Evolutionary conservation across 2,797 vertebrate species (phyloP).

Genomic region (Crax fasciolata): DNA sequence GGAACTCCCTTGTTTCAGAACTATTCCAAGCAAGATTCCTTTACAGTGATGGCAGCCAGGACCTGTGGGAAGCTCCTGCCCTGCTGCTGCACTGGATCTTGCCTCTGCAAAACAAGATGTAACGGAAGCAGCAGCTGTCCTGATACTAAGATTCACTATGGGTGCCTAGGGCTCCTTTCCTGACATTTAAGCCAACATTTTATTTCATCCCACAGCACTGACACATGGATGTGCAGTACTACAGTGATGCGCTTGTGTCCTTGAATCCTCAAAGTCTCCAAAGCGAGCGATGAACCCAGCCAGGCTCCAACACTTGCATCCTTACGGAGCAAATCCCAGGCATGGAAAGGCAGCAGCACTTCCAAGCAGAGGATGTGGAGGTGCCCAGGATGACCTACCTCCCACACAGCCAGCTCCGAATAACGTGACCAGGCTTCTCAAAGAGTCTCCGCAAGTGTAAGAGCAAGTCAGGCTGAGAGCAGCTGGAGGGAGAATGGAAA

Average conservation of each 20-base stretch:
- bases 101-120: neutral
- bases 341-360: neutral
- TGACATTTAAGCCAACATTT: neutral
- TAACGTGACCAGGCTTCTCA: neutral
- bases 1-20: neutral
- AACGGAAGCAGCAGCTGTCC: neutral
- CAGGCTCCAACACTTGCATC: neutral
- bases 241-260: neutral
- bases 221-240: neutral
- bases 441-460: neutral
- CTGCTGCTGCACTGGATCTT: neutral
- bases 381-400: neutral
- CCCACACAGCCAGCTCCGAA: neutral
- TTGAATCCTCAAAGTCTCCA: neutral
- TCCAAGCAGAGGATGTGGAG: rapidly evolving
- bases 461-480: neutral
- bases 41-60: too few species aligned
- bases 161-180: neutral
- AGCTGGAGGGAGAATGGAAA: constrained; percentile 32
- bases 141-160: neutral
- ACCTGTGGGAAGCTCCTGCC: neutral
- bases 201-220: neutral
- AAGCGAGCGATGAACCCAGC: neutral
- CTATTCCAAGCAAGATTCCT: neutral
- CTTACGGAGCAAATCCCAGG: neutral